phyloP scores from a whole-genome alignment of 1,140 invertebrate species.

The Heliconius nattereri region DNA sequence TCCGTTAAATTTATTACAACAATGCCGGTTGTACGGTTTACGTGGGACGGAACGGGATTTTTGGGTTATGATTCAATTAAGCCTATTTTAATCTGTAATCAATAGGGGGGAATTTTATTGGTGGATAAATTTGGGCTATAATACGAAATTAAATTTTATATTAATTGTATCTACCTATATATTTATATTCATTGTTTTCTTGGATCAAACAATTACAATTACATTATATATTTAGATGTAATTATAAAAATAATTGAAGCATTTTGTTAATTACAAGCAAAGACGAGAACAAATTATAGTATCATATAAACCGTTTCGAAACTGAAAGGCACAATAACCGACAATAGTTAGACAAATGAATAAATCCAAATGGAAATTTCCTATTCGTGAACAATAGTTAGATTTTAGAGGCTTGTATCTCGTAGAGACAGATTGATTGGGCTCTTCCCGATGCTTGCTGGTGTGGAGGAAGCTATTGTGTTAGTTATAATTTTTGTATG shows the following conservation, averaged over 20 bases:
- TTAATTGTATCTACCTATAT: not conserved
- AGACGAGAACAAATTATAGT: not conserved
- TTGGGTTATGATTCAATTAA: slow-evolving; percentile 37
- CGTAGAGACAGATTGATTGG: slow-evolving; percentile 80
- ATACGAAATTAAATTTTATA: not conserved
- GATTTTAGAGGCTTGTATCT: slow-evolving; percentile 80
- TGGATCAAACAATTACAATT: not conserved
- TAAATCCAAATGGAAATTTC: slow-evolving; percentile 81
- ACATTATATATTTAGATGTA: too few species aligned
- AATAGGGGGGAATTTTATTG: slow-evolving; percentile 16
- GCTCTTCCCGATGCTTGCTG: slow-evolving; percentile 54
- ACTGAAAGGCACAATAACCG: slow-evolving; percentile 57
- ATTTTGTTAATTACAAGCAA: slow-evolving; percentile 10
- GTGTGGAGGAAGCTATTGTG: slow-evolving; percentile 54
- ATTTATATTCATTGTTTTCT: not conserved
- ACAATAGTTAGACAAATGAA: slow-evolving; percentile 81
- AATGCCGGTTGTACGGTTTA: slow-evolving; percentile 50
- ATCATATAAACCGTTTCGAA: slow-evolving; percentile 43
- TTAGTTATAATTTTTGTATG: slow-evolving; percentile 16
- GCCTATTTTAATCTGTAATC: slow-evolving; percentile 31
- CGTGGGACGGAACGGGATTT: slow-evolving; percentile 47
- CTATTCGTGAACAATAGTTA: slow-evolving; percentile 80
- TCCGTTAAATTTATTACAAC: slow-evolving; percentile 74
- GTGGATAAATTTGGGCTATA: not conserved
- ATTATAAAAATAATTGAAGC: not conserved